Evolutionary conservation across 2,113 vertebrate species (phyloP).

Genomic region (Syngnathoides biaculeatus): DNA sequence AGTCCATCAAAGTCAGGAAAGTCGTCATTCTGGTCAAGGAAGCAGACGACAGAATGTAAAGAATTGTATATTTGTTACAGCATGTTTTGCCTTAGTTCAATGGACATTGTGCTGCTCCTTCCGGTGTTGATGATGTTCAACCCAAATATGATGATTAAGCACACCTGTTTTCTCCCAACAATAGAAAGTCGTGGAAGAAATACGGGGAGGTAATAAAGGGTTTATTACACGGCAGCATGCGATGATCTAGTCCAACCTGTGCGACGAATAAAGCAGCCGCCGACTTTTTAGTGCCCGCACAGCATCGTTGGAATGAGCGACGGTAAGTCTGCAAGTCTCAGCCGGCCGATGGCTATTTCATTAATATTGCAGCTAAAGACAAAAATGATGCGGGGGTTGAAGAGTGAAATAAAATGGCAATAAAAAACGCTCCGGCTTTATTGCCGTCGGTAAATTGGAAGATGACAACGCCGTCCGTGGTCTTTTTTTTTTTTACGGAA

Average conservation of each 20-base stretch:
- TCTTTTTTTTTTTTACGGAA: background rate
- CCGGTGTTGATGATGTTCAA: no score
- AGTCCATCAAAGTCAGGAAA: no score
- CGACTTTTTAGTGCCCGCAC: slow-evolving; percentile 3
- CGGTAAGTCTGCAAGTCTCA: slow-evolving; percentile 39
- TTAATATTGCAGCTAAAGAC: slow-evolving; percentile 14
- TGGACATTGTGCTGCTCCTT: no score
- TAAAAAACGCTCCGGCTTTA: slow-evolving; percentile 4
- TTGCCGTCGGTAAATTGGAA: slow-evolving; percentile 27
- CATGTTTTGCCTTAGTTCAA: no score
- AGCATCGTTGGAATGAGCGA: slow-evolving; percentile 45
- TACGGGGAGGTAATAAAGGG: background rate
- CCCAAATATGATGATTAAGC: slow-evolving; percentile 48
- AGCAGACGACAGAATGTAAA: no score
- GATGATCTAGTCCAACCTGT: background rate
- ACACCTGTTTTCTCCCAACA: slow-evolving; percentile 34
- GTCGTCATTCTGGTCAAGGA: no score
- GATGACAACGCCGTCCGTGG: slow-evolving; percentile 24
- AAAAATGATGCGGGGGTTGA: background rate
- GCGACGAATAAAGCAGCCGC: background rate
- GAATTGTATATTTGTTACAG: no score
- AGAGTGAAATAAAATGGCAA: background rate
- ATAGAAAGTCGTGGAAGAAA: background rate
- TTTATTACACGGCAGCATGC: background rate
- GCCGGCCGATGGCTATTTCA: slow-evolving; percentile 20